Conservation (phyloP, 2,113 vertebrate species). For the Sisor rabdophorus region DNA sequence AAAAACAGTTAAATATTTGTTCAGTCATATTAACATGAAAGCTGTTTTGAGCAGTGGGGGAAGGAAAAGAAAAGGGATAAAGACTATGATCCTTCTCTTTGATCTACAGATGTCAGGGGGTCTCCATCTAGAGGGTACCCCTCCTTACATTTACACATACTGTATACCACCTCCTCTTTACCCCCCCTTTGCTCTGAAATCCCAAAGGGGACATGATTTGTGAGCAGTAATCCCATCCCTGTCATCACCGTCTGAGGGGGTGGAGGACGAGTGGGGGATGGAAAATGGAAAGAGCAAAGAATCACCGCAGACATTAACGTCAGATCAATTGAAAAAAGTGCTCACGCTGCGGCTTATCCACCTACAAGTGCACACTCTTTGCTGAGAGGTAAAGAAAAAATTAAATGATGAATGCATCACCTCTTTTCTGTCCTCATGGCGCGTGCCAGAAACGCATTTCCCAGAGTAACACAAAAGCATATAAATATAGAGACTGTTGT, state of each 20-base stretch:
- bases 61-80: slow-evolving; percentile 5
- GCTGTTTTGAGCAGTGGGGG: slow-evolving; percentile 9
- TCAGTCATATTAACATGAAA: background rate
- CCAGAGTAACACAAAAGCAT: slow-evolving; percentile 21
- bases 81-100: slow-evolving; percentile 59
- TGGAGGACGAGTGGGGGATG: slow-evolving; percentile 26
- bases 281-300: slow-evolving; percentile 22
- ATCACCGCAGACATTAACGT: slow-evolving; percentile 44
- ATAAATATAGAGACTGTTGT: slow-evolving; percentile 13
- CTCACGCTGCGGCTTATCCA: slow-evolving; percentile 41
- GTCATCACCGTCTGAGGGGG: slow-evolving; percentile 38
- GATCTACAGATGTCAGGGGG: slow-evolving; percentile 56
- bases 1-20: background rate
- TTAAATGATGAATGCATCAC: slow-evolving; percentile 6
- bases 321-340: slow-evolving; percentile 62
- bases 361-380: slow-evolving; percentile 37
- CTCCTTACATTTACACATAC: slow-evolving; percentile 30
- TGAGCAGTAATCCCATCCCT: slow-evolving; percentile 50
- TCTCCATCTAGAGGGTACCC: slow-evolving; percentile 46
- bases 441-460: slow-evolving; percentile 1
- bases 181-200: background rate
- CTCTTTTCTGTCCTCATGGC: background rate
- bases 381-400: background rate
- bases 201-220: slow-evolving; percentile 35
- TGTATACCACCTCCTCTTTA: slow-evolving; percentile 8